Percentiles rank a stretch among this genome's conserved stretches.
Evolutionary conservation across 2,113 vertebrate species (phyloP).

Genomic region (Tragelaphus imberbis): DNA sequence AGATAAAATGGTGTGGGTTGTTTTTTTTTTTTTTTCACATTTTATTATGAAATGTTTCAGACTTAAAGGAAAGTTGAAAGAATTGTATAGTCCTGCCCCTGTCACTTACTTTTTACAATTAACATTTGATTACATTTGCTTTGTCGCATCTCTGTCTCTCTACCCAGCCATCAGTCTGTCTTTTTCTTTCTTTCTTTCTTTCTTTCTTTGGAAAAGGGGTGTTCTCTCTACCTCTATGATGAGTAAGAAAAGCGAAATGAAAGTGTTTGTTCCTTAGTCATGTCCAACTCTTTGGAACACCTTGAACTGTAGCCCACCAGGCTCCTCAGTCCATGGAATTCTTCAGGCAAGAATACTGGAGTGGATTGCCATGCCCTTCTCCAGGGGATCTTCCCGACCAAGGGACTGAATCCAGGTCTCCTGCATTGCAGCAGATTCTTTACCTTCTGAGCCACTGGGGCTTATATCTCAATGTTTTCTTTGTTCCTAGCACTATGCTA

Average conservation of each 20-base stretch:
- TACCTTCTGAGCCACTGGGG: background rate
- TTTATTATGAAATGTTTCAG: background rate
- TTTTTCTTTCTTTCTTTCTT: background rate
- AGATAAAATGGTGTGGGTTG: background rate
- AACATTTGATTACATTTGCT: background rate
- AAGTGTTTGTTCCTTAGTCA: background rate
- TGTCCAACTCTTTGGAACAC: background rate
- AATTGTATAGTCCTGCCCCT: background rate
- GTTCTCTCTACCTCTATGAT: background rate
- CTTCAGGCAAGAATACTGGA: background rate
- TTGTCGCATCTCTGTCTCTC: background rate
- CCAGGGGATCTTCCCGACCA: background rate
- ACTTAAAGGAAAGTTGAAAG: background rate
- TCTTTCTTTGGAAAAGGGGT: background rate
- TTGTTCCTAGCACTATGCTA: fast-evolving
- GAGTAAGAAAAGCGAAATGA: background rate
- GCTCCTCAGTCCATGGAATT: background rate
- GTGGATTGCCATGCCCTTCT: background rate
- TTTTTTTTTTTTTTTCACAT: background rate
- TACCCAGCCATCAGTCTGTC: background rate
- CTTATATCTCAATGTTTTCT: background rate
- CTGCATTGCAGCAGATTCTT: background rate
- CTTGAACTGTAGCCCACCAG: background rate
- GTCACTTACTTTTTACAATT: background rate
- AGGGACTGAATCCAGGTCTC: background rate